Base-by-base conservation (phyloP, 2,113 vertebrate species). In the Fulica atra region DNA sequence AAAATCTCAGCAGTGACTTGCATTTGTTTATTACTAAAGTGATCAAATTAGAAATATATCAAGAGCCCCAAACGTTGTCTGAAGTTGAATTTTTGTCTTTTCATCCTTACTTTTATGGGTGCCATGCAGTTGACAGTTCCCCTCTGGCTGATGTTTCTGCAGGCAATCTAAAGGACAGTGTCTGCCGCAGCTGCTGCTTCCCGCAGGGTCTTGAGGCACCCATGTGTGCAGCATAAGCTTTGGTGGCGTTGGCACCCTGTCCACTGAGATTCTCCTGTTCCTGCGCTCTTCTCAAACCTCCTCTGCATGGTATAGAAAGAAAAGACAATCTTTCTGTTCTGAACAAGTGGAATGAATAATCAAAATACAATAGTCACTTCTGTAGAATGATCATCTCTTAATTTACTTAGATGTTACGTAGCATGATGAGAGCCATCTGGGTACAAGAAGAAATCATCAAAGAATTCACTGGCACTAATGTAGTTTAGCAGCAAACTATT, bases 251-350 rank as follows among this genome's bases (percentile, higher is more conserved):
- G 31, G 38, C 23, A 16, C 38, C 16, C 28, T 38, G 38, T 60
- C n/a, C 46, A 21, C 23, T 1, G 1, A 48, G 29, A 13, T 64
- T n/a, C 17, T 61, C 20, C 40, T 63, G 25, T 59, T 71, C 6
- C 23, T 0, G 1, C 2, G 3, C 4, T 69, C 61, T 59, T 53
- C 11, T 48, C 25, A 0, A 4, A 36, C 16, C 29, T 79, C 42
- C 72, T 82, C 21, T 26, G 42, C 16, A 31, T 2, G 3, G 23
- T 29, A 26, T 23, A 65, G 71, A 24, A 60, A 36, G 38, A 44
- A 64, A 72, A 20, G 4, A 78, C 20, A 13, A 9, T 24, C 29
- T 10, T 81, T 71, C 33, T 81, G 28, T 31, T 65, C 60, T 16
- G 35, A 78, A 53, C 17, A 44, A 44, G 36, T n/a, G 4, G 44